phyloP scores from a whole-genome alignment of 1,140 invertebrate genomes.

The Zaprionus ornatus region DNA sequence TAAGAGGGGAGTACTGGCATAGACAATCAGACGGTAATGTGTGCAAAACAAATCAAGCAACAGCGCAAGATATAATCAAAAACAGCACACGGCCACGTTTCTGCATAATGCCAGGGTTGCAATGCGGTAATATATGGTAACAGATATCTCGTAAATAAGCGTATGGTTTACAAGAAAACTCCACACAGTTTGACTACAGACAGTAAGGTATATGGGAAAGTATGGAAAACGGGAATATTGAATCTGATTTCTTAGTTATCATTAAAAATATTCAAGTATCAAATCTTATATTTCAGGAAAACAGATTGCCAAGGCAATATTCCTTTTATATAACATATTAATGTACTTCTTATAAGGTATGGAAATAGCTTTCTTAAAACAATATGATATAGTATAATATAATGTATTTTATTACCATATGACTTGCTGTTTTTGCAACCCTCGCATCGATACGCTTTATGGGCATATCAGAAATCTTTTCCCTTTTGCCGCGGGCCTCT shows the following conservation, averaged over 20 bases:
- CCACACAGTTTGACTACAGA: neutral
- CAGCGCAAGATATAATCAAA: slow-evolving; percentile 71
- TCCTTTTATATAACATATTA: neutral
- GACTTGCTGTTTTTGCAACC: slow-evolving; percentile 14
- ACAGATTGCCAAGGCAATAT: neutral
- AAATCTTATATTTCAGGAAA: neutral
- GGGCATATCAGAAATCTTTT: slow-evolving; percentile 44
- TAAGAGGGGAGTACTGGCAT: slow-evolving; percentile 23
- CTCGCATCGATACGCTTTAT: slow-evolving; percentile 39
- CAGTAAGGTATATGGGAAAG: neutral
- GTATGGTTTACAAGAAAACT: neutral
- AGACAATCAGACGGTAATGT: slow-evolving; percentile 74
- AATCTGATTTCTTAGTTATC: no score
- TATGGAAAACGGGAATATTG: no score
- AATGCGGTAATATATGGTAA: neutral
- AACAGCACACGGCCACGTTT: slow-evolving; percentile 22
- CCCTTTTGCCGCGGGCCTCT: slow-evolving; percentile 4
- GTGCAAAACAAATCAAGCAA: slow-evolving; percentile 79
- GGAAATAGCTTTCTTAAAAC: neutral
- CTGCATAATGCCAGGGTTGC: slow-evolving; percentile 49
- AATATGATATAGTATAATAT: neutral
- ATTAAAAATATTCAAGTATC: neutral
- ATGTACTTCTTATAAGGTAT: neutral
- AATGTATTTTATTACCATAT: neutral
- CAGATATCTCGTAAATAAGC: neutral